Percentiles rank a stretch among this genome's conserved stretches.
These are phyloP conservation scores for Dendrolimus houi DNA, from an alignment of 2,888 invertebrate genomes.

Conservation along the genomic window DNA sequence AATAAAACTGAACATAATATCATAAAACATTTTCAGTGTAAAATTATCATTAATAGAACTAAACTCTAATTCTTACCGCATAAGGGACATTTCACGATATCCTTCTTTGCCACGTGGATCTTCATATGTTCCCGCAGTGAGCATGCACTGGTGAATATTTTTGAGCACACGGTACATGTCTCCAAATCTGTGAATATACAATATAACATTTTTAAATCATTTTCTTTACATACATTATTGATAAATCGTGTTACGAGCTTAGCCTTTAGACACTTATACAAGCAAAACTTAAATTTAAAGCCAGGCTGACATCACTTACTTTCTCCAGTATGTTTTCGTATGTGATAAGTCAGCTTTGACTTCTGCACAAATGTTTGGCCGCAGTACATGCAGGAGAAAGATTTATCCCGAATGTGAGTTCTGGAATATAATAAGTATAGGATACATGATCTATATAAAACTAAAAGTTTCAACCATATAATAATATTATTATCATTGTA, in stretches of 20 bases:
- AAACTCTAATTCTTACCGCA: conserved; percentile 52
- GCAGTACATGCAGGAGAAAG: conserved; percentile 68
- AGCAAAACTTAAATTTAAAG: too few species aligned
- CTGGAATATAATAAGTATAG: conserved; percentile 21
- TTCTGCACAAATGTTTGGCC: conserved; percentile 75
- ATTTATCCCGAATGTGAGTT: conserved; percentile 63
- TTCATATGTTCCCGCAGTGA: conserved; percentile 72
- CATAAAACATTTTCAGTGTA: too few species aligned
- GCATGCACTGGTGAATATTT: conserved; percentile 72
- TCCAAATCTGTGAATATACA: conserved; percentile 50
- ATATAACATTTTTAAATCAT: too few species aligned
- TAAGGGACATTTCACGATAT: conserved; percentile 57
- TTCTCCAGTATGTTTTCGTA: conserved; percentile 74
- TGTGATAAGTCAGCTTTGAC: conserved; percentile 74
- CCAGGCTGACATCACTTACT: conserved; percentile 38
- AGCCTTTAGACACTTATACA: too few species aligned
- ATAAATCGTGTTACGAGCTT: too few species aligned
- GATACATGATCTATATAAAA: too few species aligned
- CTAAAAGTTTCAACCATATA: too few species aligned
- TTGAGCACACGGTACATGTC: conserved; percentile 62
- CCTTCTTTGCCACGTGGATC: conserved; percentile 46
- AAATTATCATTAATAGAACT: not conserved
- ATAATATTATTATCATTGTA: too few species aligned
- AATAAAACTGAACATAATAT: too few species aligned
- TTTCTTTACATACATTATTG: too few species aligned